phyloP scores from a whole-genome alignment of 2,797 vertebrate genomes.

The Smutsia temminckii region DNA sequence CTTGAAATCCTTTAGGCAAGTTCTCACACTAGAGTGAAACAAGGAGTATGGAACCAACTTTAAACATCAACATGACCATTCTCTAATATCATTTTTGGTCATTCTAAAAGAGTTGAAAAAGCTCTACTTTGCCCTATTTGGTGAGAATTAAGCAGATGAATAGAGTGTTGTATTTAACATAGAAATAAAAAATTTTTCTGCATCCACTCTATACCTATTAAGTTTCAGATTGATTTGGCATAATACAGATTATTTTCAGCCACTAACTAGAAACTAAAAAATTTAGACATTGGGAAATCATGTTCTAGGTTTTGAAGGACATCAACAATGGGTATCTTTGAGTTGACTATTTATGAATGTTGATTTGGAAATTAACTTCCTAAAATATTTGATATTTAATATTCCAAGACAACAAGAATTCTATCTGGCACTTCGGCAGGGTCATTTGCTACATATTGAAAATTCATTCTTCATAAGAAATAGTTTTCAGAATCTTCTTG shows the following conservation, averaged over 20 bases:
- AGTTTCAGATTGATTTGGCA: neutral
- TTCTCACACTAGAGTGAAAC: neutral
- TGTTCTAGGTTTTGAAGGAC: neutral
- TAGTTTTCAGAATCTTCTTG: slow-evolving; percentile 14
- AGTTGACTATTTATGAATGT: neutral
- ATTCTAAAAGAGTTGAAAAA: neutral
- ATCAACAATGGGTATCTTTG: neutral
- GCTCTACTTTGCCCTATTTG: neutral
- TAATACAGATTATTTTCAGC: neutral
- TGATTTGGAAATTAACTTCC: neutral
- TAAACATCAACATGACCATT: neutral
- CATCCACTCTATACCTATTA: neutral
- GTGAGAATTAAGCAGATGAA: neutral
- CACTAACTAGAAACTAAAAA: neutral
- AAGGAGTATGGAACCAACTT: neutral
- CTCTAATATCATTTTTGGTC: neutral
- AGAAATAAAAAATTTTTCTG: neutral
- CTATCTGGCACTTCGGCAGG: neutral
- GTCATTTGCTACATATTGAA: neutral
- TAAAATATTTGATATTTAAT: neutral
- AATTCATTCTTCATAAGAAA: slow-evolving; percentile 3
- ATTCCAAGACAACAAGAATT: neutral
- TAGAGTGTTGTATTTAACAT: neutral
- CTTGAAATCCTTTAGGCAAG: neutral
- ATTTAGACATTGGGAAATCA: neutral